These are phyloP conservation scores for Drosophila sp. DNA, from an alignment of 1,140 invertebrate genomes.

Conservation along the genomic window DNA sequence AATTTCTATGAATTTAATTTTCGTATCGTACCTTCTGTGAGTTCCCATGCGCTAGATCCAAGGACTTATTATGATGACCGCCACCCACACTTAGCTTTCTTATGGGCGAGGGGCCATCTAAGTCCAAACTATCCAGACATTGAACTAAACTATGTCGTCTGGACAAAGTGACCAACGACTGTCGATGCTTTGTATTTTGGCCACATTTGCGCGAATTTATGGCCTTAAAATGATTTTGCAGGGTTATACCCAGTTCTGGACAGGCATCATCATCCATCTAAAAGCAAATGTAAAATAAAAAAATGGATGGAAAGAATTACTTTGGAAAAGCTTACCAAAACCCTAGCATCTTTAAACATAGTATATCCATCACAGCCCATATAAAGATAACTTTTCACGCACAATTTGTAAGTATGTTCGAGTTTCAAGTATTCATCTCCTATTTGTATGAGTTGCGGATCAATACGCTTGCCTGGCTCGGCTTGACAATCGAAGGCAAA, in stretches of 20 bases:
- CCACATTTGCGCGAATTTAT: slow-evolving; percentile 90
- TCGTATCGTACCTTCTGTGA: slow-evolving; percentile 62
- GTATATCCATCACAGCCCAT: slow-evolving; percentile 93
- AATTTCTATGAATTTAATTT: slow-evolving; percentile 1
- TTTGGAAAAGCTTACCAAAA: slow-evolving; percentile 86
- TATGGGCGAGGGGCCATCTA: slow-evolving; percentile 88
- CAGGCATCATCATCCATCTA: slow-evolving; percentile 92
- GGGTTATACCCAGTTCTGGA: slow-evolving; percentile 90
- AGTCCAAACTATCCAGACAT: slow-evolving; percentile 87
- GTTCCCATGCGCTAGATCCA: slow-evolving; percentile 68
- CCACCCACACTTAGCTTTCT: slow-evolving; percentile 83
- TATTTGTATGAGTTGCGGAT: slow-evolving; percentile 89
- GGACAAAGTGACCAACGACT: slow-evolving; percentile 91
- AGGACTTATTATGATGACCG: slow-evolving; percentile 72
- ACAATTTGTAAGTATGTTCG: slow-evolving; percentile 89
- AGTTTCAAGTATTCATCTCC: slow-evolving; percentile 92
- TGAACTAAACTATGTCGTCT: slow-evolving; percentile 90
- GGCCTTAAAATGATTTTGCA: slow-evolving; percentile 95
- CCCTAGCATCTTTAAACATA: slow-evolving; percentile 87
- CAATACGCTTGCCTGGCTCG: slow-evolving; percentile 88
- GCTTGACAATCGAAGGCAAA: slow-evolving; percentile 93
- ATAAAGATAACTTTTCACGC: slow-evolving; percentile 91
- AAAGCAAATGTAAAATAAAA: background rate
- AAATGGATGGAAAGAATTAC: background rate
- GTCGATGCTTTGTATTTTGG: slow-evolving; percentile 91